Evolutionary conservation across 2,113 vertebrate genomes (phyloP).

Genomic region (Pagrus major): DNA sequence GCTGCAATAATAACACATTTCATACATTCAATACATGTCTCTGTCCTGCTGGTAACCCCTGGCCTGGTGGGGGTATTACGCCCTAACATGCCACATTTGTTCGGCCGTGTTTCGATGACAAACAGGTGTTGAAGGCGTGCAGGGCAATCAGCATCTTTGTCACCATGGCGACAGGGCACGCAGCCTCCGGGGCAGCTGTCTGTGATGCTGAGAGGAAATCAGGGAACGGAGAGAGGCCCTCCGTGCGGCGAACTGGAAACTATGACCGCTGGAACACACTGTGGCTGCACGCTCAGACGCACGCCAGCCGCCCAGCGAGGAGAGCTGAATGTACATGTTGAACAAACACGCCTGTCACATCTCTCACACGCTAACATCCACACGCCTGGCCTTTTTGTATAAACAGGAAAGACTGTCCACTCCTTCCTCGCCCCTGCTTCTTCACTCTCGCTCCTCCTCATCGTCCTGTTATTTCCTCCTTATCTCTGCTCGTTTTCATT

Average conservation of each 20-base stretch:
- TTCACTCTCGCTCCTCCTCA: conserved; percentile 5
- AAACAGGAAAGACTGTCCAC: conserved; percentile 44
- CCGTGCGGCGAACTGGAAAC: conserved; percentile 29
- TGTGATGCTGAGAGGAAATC: conserved; percentile 24
- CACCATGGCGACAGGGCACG: not conserved
- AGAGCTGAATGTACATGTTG: conserved; percentile 38
- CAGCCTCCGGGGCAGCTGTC: conserved; percentile 34
- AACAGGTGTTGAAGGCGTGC: conserved; percentile 29
- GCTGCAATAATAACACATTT: conserved; percentile 6
- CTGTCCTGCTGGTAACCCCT: conserved; percentile 27
- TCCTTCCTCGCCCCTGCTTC: conserved; percentile 2
- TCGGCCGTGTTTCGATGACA: not conserved
- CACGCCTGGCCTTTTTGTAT: not conserved
- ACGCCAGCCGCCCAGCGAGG: conserved; percentile 30
- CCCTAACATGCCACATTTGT: conserved; percentile 13
- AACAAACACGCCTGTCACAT: conserved; percentile 35
- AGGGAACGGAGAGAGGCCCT: conserved; percentile 2
- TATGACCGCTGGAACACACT: conserved; percentile 30
- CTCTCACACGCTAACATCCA: conserved; percentile 24
- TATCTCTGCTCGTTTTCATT: conserved; percentile 22
- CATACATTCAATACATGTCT: not conserved
- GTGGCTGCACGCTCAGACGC: not conserved
- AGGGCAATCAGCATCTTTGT: conserved; percentile 32
- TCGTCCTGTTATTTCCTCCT: conserved; percentile 46
- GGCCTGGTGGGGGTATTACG: not conserved